phyloP scores from a whole-genome alignment of 2,113 vertebrate genomes.

The Piprites chloris region DNA sequence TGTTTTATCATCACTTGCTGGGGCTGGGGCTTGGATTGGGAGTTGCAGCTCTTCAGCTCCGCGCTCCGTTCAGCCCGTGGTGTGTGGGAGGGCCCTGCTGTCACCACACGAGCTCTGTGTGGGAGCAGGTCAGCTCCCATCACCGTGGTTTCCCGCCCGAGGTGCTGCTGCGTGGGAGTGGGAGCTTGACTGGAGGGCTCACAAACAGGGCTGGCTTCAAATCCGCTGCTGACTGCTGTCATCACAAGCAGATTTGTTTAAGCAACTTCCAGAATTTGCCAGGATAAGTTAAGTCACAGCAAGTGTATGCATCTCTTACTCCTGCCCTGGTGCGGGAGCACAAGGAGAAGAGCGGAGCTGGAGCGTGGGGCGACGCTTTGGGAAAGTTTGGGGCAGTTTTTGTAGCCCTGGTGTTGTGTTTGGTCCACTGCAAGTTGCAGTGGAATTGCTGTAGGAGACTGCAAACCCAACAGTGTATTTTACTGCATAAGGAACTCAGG shows the following conservation, averaged over 20 bases:
- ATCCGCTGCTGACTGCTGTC: not conserved
- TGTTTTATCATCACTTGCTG: not conserved
- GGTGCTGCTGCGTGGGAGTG: not conserved
- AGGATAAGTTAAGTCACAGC: not conserved
- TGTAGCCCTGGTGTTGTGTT: accelerated
- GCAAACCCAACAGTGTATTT: accelerated
- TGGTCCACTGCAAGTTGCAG: accelerated
- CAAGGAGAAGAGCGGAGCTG: accelerated
- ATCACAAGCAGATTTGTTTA: not conserved
- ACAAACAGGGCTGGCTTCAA: not conserved
- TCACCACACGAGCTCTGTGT: accelerated
- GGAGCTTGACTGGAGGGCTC: not conserved
- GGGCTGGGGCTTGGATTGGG: not conserved
- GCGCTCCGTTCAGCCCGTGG: accelerated
- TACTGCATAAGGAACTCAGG: accelerated
- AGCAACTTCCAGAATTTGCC: not conserved
- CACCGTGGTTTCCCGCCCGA: not conserved
- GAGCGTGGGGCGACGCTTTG: accelerated
- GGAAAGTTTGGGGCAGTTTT: accelerated
- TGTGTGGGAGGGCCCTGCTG: not conserved
- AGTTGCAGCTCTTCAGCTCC: not conserved
- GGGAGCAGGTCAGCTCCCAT: not conserved
- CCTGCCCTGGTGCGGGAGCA: accelerated
- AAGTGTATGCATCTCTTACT: accelerated
- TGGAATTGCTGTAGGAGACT: accelerated